phyloP scores from a whole-genome alignment of 2,113 vertebrate genomes.

The Noturus placidus region DNA sequence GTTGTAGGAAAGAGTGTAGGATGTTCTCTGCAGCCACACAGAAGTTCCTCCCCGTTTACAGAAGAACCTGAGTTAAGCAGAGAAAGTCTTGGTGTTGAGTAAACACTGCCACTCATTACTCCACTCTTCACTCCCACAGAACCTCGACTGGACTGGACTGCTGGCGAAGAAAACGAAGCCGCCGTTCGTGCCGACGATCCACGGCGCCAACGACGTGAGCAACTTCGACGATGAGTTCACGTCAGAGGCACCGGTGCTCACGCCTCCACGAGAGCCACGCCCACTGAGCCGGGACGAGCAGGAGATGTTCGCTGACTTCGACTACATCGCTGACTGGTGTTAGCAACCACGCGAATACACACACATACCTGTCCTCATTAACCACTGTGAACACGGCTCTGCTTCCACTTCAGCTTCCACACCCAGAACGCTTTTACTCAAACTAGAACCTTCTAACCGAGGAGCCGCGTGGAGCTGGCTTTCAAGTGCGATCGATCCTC shows the following conservation, averaged over 20 bases:
- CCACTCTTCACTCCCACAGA: conserved; percentile 68
- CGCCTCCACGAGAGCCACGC: conserved; percentile 84
- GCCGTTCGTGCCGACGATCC: conserved; percentile 83
- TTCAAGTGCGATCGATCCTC: not conserved
- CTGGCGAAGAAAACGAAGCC: conserved; percentile 87
- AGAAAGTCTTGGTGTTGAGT: not conserved
- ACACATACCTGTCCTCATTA: not conserved
- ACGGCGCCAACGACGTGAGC: conserved; percentile 84
- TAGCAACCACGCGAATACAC: conserved; percentile 57
- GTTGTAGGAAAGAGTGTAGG: no score
- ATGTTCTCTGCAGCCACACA: not conserved
- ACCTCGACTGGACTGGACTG: conserved; percentile 89
- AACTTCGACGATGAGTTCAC: conserved; percentile 93
- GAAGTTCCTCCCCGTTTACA: not conserved
- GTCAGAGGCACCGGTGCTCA: conserved; percentile 86
- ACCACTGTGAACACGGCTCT: conserved; percentile 40
- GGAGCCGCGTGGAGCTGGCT: not conserved
- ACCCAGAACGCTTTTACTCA: not conserved
- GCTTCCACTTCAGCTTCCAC: conserved; percentile 1
- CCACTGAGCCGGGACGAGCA: conserved; percentile 83
- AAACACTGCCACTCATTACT: not conserved
- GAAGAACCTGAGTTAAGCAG: not conserved
- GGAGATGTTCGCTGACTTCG: conserved; percentile 86
- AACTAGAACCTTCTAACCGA: not conserved
- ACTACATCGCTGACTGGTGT: conserved; percentile 92